Evolutionary conservation across 92 coral and sea anemone species (phyloP), one percentile per base, ranked within the genome.

Genomic region (Porites lobata): DNA sequence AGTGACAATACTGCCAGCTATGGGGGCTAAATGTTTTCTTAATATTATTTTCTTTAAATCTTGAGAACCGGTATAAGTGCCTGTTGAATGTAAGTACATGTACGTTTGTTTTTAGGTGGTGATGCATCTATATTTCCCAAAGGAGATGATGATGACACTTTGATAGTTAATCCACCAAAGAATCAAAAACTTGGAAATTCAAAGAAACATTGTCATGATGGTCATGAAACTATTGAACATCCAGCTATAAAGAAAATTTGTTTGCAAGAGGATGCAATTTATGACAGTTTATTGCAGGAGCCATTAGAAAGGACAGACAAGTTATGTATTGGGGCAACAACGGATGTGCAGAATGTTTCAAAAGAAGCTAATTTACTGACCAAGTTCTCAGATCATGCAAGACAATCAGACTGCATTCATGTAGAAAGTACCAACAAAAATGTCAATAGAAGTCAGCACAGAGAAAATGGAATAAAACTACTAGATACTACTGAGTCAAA

Each of bases 51-150:
- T 9, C 13, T 7, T n/a, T 14, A 29, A 8, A 22, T 32, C 32
- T 69, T 69, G 26, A 38, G 47, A 38, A 38, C 6, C 47, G 47
- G 47, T 4, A 7, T 38, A 38, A 38, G 47, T 38, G 47, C 47
- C 47, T 38, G 29, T 26, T 26, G 47, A 38, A 6, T 38, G 47
- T 38, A 38, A 38, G 47, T 38, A 5, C 47, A 32, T 71, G 21
- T 17, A 29, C 43, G 59, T 50, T 1, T 20, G 29, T 29, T 78
- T 51, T 50, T 79, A 97, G 99, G 99, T 92, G 99, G 99, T 77
- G 99, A 97, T 91, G 98, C 98, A 14, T 97, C 99, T 10, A 96
- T 97, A 68, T 97, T 97, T 68, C 99, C 99, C 7, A 97, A 95
- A 82, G 91, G 90, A 62, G 82, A 65, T 18, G 78, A 66, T 54